Conservation (phyloP, 2,113 vertebrate species). For the Rhinoptilus africanus region DNA sequence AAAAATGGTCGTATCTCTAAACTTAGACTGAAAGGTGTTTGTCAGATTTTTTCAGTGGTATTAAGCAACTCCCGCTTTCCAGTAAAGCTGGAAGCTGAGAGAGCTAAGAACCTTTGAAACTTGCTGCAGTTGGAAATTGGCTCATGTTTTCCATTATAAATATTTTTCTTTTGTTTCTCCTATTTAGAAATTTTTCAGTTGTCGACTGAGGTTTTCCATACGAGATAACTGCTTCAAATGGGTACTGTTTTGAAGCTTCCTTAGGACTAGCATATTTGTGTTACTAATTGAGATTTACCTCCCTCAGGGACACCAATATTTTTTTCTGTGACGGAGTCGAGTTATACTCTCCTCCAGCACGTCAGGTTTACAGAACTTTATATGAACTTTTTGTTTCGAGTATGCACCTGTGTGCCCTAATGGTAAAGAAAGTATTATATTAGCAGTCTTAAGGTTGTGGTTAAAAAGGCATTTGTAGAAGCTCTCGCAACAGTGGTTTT, state of each 20-base stretch:
- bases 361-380: not conserved
- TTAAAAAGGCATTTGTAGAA: not conserved
- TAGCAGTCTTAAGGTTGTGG: not conserved
- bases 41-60: not conserved
- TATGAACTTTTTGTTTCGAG: not conserved
- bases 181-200: not conserved
- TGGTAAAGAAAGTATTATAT: not conserved
- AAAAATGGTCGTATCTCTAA: not conserved
- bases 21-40: not conserved
- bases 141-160: constrained; percentile 45
- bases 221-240: not conserved
- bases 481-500: not conserved
- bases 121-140: not conserved
- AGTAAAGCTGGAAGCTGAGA: constrained; percentile 28
- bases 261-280: not conserved
- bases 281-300: not conserved
- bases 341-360: not conserved
- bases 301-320: not conserved
- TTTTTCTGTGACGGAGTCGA: not conserved
- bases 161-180: constrained; percentile 32
- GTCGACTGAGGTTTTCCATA: not conserved
- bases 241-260: not conserved
- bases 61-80: constrained; percentile 53
- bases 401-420: not conserved
- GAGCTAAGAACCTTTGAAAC: constrained; percentile 5